Evolutionary conservation across 2,113 vertebrate genomes (phyloP).

Genomic region (Ammodytes dubius): DNA sequence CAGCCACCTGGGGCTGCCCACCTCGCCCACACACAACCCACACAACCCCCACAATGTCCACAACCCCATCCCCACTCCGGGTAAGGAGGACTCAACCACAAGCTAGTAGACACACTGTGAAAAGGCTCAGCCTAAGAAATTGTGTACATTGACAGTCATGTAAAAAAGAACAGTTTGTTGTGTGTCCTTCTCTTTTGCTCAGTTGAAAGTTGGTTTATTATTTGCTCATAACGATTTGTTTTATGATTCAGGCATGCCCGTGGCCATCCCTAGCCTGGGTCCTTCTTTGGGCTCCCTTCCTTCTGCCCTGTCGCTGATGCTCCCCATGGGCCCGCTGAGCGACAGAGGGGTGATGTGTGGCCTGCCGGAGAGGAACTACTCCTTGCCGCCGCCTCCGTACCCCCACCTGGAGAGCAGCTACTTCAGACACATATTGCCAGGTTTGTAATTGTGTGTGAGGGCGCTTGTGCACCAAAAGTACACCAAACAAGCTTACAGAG

Average conservation of each 20-base stretch:
- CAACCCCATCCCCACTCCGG: slow-evolving; percentile 89
- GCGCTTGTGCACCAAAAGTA: too few species aligned
- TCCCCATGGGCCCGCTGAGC: slow-evolving; percentile 96
- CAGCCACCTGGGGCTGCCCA: slow-evolving; percentile 92
- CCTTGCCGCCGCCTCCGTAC: slow-evolving; percentile 96
- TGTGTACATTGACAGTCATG: neutral
- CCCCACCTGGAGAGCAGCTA: slow-evolving; percentile 99
- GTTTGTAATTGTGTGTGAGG: slow-evolving; percentile 69
- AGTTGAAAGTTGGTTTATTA: neutral
- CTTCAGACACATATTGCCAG: slow-evolving; percentile 97
- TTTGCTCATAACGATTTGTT: neutral
- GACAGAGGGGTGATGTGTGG: slow-evolving; percentile 98
- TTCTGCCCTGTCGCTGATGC: slow-evolving; percentile 97
- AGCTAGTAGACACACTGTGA: neutral
- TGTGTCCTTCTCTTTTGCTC: neutral
- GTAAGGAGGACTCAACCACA: slow-evolving; percentile 73
- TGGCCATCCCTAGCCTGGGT: slow-evolving; percentile 96
- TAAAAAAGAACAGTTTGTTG: neutral
- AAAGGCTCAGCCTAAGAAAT: neutral
- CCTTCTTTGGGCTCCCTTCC: slow-evolving; percentile 95
- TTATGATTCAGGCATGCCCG: slow-evolving; percentile 90
- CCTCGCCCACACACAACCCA: slow-evolving; percentile 92
- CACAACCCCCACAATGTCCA: slow-evolving; percentile 83
- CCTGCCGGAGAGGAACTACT: slow-evolving; percentile 96
- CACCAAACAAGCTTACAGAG: too few species aligned